Percentiles rank a stretch among this genome's conserved stretches.
phyloP scores from a whole-genome alignment of 2,797 vertebrate genomes.

The Hyperoplus immaculatus region DNA sequence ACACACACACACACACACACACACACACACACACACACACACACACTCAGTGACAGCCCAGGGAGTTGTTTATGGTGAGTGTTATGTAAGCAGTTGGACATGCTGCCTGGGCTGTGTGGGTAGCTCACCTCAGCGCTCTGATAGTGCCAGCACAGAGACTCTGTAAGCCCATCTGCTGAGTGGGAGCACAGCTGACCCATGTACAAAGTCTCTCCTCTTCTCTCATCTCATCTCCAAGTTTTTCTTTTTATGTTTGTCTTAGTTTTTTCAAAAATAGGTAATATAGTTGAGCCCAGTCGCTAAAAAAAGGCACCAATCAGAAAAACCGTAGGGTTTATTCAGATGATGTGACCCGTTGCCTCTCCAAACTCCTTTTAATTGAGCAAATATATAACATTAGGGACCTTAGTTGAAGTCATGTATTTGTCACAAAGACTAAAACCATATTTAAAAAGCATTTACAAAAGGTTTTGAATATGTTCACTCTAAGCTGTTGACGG shows the following conservation, averaged over 20 bases:
- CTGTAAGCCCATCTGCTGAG: slow-evolving; percentile 61
- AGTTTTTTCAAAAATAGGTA: background rate
- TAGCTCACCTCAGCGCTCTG: slow-evolving; percentile 47
- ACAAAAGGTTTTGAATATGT: too few relatives aligned
- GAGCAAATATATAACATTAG: background rate
- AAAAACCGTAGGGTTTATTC: background rate
- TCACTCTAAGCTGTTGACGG: too few relatives aligned
- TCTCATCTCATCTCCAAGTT: background rate
- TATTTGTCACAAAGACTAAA: too few relatives aligned
- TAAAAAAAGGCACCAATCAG: background rate
- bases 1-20: background rate
- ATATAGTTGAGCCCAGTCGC: background rate
- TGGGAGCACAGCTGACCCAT: slow-evolving; percentile 54
- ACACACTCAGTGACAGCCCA: background rate
- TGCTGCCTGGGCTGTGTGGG: slow-evolving; percentile 52
- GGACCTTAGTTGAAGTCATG: background rate
- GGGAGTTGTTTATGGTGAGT: slow-evolving; percentile 45
- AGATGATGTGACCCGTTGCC: background rate
- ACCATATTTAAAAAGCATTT: too few relatives aligned
- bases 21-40: background rate
- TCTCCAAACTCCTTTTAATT: slow-evolving; percentile 3
- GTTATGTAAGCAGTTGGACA: slow-evolving; percentile 58
- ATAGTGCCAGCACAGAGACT: slow-evolving; percentile 50
- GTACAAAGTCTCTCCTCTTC: slow-evolving; percentile 9
- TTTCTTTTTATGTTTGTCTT: background rate